phyloP scores from a whole-genome alignment of 2,888 invertebrate genomes.

The Drosophila borborema region DNA sequence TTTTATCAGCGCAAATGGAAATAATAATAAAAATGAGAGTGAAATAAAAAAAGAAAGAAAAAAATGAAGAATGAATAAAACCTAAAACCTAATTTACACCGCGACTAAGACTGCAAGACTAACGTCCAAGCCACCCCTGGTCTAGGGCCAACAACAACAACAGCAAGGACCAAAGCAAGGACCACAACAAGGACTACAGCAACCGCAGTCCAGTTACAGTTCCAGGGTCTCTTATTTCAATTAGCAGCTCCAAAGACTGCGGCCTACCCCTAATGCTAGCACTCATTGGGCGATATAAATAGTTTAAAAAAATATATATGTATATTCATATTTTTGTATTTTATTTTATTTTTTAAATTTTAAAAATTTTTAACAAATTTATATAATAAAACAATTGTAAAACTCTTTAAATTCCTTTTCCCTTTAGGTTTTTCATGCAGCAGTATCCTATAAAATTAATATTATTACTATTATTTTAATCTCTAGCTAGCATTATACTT shows the following conservation, averaged over 20 bases:
- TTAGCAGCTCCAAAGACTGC: slow-evolving; percentile 59
- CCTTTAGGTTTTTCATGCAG: too few species aligned
- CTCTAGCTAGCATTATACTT: neutral
- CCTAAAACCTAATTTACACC: slow-evolving; percentile 73
- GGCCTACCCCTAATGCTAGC: slow-evolving; percentile 25
- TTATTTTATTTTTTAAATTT: too few species aligned
- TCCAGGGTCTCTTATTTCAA: slow-evolving; percentile 70
- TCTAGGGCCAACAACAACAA: slow-evolving; percentile 1
- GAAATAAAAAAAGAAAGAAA: slow-evolving; percentile 35
- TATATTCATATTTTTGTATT: neutral
- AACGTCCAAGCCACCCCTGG: slow-evolving; percentile 43
- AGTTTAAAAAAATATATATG: neutral
- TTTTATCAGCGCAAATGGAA: slow-evolving; percentile 82
- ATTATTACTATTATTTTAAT: too few species aligned
- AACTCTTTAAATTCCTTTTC: too few species aligned
- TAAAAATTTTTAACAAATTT: too few species aligned
- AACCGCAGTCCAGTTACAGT: slow-evolving; percentile 47
- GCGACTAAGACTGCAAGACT: slow-evolving; percentile 46
- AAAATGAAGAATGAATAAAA: slow-evolving; percentile 38
- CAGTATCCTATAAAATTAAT: too few species aligned
- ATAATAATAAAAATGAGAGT: slow-evolving; percentile 68
- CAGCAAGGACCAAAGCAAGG: slow-evolving; percentile 2
- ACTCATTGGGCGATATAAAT: slow-evolving; percentile 18
- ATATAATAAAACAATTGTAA: too few species aligned
- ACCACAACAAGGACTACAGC: slow-evolving; percentile 24